Percentiles rank a stretch among this genome's conserved stretches.
Conservation (phyloP, 2,888 invertebrate species). For the Lasioglossum leucozonium region DNA sequence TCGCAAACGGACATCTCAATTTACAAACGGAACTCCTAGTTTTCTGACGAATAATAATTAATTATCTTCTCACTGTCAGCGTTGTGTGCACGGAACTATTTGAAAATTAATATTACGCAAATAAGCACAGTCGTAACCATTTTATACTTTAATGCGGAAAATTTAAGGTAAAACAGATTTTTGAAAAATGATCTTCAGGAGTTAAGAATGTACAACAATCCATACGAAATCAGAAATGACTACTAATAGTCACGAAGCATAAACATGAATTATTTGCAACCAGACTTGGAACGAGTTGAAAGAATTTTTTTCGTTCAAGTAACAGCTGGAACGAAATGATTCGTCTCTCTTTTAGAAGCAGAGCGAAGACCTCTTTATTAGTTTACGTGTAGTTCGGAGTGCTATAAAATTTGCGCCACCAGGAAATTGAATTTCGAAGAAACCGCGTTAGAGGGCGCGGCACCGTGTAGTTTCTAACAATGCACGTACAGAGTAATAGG, state of each 20-base stretch:
- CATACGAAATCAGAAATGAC: background rate
- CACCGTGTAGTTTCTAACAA: background rate
- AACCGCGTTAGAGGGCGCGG: background rate
- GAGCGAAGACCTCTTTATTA: background rate
- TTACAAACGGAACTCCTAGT: background rate
- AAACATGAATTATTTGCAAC: too few relatives aligned
- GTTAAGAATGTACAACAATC: too few relatives aligned
- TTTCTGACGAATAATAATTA: background rate
- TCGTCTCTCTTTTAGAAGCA: background rate
- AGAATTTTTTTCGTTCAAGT: background rate
- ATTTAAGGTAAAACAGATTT: background rate
- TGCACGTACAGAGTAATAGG: background rate
- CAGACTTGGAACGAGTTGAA: background rate
- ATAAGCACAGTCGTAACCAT: background rate
- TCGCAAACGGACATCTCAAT: background rate
- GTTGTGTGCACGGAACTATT: background rate
- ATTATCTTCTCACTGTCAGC: background rate
- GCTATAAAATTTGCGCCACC: background rate
- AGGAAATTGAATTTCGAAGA: conserved; percentile 1
- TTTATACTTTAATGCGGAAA: background rate
- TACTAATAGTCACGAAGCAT: background rate
- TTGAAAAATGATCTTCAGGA: background rate
- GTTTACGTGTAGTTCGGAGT: background rate
- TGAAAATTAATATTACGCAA: background rate
- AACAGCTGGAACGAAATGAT: background rate